A percentile compares a stretch with the other conserved stretches of the same genome.
These are phyloP conservation scores for Acanthopleura granulata DNA, from an alignment of 2,888 invertebrate genomes.

Conservation along the genomic window DNA sequence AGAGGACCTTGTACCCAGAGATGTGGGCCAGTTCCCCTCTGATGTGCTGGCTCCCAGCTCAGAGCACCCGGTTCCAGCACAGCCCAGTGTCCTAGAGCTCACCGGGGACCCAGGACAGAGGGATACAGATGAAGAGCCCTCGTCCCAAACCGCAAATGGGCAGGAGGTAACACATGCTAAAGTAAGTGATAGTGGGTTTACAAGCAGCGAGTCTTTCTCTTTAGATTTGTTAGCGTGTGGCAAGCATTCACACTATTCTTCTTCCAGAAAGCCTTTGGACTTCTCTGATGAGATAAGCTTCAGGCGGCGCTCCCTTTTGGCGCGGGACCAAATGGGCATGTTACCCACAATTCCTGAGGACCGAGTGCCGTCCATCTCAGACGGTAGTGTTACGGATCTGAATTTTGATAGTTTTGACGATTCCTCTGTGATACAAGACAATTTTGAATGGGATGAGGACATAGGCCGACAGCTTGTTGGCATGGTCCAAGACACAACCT, in stretches of 20 bases:
- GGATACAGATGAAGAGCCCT: not conserved
- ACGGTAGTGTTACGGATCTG: conserved; percentile 33
- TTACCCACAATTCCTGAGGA: conserved; percentile 50
- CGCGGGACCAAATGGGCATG: conserved; percentile 1
- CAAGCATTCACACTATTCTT: not conserved
- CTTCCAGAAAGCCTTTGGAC: conserved; percentile 1
- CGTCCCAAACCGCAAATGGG: not conserved
- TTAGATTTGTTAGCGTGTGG: conserved; percentile 13
- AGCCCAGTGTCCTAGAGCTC: too few species aligned
- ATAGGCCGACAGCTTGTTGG: conserved; percentile 55
- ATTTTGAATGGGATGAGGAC: conserved; percentile 62
- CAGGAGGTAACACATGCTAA: not conserved
- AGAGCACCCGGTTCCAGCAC: too few species aligned
- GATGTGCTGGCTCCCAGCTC: too few species aligned
- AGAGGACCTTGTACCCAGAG: too few species aligned
- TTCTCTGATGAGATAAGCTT: not conserved
- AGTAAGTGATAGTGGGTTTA: conserved; percentile 17
- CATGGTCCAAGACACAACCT: conserved; percentile 32
- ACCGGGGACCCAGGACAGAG: too few species aligned
- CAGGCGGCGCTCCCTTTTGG: not conserved
- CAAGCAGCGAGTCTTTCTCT: conserved; percentile 4
- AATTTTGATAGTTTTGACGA: conserved; percentile 46
- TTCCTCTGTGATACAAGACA: conserved; percentile 38
- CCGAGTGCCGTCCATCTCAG: not conserved
- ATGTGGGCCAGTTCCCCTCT: too few species aligned